These are phyloP conservation scores for Odontomyia ornata DNA, from an alignment of 2,888 invertebrate species.

Conservation along the genomic window DNA sequence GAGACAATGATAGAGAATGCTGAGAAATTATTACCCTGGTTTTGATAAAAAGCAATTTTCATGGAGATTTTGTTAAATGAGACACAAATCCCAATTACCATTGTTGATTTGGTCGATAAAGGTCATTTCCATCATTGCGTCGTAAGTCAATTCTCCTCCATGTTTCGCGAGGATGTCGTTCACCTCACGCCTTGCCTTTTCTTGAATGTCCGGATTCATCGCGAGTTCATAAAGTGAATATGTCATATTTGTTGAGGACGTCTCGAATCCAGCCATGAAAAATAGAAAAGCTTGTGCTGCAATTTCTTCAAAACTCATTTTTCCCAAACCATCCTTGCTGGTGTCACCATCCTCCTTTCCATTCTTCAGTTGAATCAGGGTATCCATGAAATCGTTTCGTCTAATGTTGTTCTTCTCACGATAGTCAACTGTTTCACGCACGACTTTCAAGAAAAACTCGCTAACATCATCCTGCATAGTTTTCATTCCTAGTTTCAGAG, in stretches of 20 bases:
- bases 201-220: conserved; percentile 56
- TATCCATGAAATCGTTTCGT: too few relatives aligned
- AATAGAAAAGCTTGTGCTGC: conserved; percentile 36
- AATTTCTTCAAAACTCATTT: conserved; percentile 27
- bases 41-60: too few relatives aligned
- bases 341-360: conserved; percentile 39
- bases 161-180: conserved; percentile 52
- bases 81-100: too few relatives aligned
- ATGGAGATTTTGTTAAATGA: too few relatives aligned
- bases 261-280: conserved; percentile 57
- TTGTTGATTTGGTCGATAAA: conserved; percentile 58
- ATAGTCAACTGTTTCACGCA: too few relatives aligned
- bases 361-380: too few relatives aligned
- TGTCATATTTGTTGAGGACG: conserved; percentile 57
- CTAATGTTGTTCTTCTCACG: too few relatives aligned
- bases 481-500: conserved; percentile 2
- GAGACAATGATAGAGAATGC: too few relatives aligned
- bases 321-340: conserved; percentile 8
- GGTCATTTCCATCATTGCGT: conserved; percentile 57
- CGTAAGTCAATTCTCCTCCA: conserved; percentile 55
- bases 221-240: conserved; percentile 57
- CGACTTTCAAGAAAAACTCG: conserved; percentile 45
- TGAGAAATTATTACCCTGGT: too few relatives aligned
- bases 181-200: conserved; percentile 55
- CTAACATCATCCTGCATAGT: conserved; percentile 4